A percentile compares a stretch with the other conserved stretches of the same genome.
phyloP scores from a whole-genome alignment of 1,140 invertebrate species.

The Belonocnema kinseyi region DNA sequence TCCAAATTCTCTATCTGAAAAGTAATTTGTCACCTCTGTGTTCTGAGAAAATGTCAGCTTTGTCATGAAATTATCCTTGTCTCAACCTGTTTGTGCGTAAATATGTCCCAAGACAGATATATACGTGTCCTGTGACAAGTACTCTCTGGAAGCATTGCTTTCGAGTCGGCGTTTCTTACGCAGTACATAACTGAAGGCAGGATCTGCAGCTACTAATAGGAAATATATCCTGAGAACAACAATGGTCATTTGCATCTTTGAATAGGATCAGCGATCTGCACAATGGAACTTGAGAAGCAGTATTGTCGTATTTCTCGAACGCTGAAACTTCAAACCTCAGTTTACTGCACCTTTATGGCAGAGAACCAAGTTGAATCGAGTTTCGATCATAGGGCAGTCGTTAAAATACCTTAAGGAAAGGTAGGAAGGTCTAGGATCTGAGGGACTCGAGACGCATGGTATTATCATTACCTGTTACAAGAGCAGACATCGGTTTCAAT shows the following conservation, averaged over 20 bases:
- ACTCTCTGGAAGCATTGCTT: background rate
- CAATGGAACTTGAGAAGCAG: conserved; percentile 16
- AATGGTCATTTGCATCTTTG: conserved; percentile 45
- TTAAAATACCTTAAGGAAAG: conserved; percentile 12
- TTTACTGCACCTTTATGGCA: conserved; percentile 18
- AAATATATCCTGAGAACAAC: conserved; percentile 38
- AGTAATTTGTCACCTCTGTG: too few relatives aligned
- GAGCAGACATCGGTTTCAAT: background rate
- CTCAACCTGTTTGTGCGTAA: background rate
- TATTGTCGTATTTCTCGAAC: conserved; percentile 26
- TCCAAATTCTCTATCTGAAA: too few relatives aligned
- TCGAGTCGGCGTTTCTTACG: conserved; percentile 17
- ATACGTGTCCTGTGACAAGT: background rate
- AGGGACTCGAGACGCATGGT: conserved; percentile 1
- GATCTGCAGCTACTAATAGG: conserved; percentile 35
- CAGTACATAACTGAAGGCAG: conserved; percentile 24
- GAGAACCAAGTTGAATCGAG: conserved; percentile 7
- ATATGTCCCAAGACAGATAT: conserved; percentile 2
- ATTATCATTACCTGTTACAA: too few relatives aligned
- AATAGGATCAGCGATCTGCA: conserved; percentile 19
- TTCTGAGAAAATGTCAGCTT: too few relatives aligned
- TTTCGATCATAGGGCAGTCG: conserved; percentile 11
- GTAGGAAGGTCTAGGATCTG: background rate
- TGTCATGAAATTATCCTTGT: too few relatives aligned
- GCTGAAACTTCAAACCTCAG: conserved; percentile 4